These are phyloP conservation scores for Philaethria dido DNA, from an alignment of 2,888 invertebrate species.

Conservation along the genomic window DNA sequence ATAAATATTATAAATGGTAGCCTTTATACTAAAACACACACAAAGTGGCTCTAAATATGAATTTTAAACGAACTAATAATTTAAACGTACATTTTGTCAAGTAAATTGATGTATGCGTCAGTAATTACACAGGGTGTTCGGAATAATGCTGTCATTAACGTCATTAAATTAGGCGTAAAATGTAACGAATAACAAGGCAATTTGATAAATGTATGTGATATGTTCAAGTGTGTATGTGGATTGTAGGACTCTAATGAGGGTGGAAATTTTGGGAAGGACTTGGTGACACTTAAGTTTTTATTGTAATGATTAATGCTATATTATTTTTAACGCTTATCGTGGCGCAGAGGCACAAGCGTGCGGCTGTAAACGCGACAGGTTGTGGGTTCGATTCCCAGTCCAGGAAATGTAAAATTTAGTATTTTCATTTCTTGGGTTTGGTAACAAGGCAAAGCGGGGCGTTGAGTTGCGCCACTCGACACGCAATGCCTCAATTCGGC, in stretches of 20 bases:
- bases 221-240: neutral
- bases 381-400: too few species aligned
- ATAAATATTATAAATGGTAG: neutral
- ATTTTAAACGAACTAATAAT: slow-evolving; percentile 3
- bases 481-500: too few species aligned
- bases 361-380: too few species aligned
- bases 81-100: slow-evolving; percentile 2
- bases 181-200: slow-evolving; percentile 1
- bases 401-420: too few species aligned
- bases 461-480: too few species aligned
- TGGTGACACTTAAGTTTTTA: neutral
- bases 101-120: slow-evolving; percentile 7
- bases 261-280: neutral
- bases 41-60: neutral
- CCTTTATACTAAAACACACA: neutral
- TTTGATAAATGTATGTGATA: slow-evolving; percentile 9
- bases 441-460: too few species aligned
- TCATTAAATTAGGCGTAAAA: slow-evolving; percentile 18
- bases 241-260: neutral
- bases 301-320: neutral
- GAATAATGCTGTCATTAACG: slow-evolving; percentile 8
- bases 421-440: too few species aligned
- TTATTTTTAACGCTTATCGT: too few species aligned
- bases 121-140: neutral
- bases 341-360: too few species aligned